Conservation (phyloP, 1,140 invertebrate species). For the Nasonia vitripennis region DNA sequence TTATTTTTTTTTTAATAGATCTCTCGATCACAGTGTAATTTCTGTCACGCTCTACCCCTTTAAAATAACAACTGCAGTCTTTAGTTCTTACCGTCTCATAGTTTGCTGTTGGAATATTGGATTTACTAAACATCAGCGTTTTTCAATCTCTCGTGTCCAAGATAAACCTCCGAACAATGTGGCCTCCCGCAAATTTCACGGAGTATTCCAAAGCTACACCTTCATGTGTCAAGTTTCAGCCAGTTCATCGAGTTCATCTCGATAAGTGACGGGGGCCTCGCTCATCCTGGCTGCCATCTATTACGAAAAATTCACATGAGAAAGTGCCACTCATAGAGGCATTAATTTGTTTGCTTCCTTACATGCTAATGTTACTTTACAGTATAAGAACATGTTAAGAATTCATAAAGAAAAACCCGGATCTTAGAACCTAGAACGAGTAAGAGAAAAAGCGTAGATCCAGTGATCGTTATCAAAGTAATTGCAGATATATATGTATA, state of each 20-base stretch:
- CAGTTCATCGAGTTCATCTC: slow-evolving; percentile 36
- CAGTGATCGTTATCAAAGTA: slow-evolving; percentile 12
- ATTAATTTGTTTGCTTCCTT: slow-evolving; percentile 13
- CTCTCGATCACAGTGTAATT: neutral
- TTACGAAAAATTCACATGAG: slow-evolving; percentile 40
- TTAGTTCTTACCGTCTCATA: neutral
- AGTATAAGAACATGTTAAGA: slow-evolving; percentile 33
- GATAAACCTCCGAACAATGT: neutral
- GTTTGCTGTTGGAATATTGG: neutral
- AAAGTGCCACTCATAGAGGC: neutral
- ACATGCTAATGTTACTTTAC: slow-evolving; percentile 40
- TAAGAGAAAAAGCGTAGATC: slow-evolving; percentile 29
- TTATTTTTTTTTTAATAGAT: neutral
- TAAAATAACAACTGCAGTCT: neutral
- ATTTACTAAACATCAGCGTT: neutral
- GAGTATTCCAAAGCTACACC: slow-evolving; percentile 1
- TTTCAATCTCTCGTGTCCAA: neutral
- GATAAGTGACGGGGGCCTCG: slow-evolving; percentile 2
- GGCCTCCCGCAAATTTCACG: neutral
- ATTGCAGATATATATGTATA: neutral
- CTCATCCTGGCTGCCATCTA: slow-evolving; percentile 50
- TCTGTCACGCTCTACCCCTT: neutral
- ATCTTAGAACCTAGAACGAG: slow-evolving; percentile 15
- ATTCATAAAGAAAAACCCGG: neutral
- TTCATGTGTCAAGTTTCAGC: slow-evolving; percentile 26